Conservation (phyloP, 2,797 vertebrate species). For the Pangasius larnaudii region DNA sequence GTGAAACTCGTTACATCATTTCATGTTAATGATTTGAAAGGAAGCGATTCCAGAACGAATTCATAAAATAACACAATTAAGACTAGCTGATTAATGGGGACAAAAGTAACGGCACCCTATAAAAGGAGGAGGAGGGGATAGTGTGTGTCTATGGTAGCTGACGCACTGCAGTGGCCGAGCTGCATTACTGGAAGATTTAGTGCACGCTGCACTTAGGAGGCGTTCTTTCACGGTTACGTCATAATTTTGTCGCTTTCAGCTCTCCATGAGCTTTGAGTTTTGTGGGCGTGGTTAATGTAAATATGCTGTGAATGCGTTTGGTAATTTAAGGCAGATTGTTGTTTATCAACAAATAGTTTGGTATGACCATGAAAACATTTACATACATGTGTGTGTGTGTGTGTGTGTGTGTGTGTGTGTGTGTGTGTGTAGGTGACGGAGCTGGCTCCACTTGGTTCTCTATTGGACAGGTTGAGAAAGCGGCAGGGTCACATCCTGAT, state of each 20-base stretch:
- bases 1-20: neutral
- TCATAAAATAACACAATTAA: neutral
- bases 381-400: neutral
- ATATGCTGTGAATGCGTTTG: neutral
- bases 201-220: neutral
- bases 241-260: neutral
- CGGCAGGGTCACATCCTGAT: constrained; percentile 95
- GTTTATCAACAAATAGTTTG: neutral
- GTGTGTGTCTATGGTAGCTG: too few relatives aligned
- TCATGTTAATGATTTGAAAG: neutral
- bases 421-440: constrained; percentile 84
- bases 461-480: constrained; percentile 93
- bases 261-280: neutral
- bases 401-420: neutral
- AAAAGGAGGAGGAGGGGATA: neutral
- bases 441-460: constrained; percentile 90
- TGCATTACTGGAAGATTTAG: neutral
- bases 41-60: neutral
- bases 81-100: neutral
- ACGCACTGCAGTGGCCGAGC: too few relatives aligned
- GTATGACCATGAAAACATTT: neutral
- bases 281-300: neutral
- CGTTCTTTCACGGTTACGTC: too few relatives aligned
- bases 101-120: neutral
- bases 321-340: neutral